Conservation (phyloP, 2,113 vertebrate genomes). For the Mesoclemmys tuberculata region DNA sequence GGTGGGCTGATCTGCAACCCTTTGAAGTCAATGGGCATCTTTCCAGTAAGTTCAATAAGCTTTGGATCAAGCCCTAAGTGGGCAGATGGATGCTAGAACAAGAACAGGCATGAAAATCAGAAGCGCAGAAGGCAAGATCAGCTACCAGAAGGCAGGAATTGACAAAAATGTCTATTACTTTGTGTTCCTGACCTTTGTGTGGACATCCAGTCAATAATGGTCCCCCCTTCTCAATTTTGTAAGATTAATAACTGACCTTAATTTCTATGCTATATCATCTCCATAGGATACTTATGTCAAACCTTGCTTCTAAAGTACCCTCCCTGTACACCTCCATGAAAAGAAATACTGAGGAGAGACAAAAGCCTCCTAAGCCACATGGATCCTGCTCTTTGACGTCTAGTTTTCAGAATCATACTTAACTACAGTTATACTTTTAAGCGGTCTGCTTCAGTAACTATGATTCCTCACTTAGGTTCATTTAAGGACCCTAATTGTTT, state of each 20-base stretch:
- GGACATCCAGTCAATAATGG: fast-evolving
- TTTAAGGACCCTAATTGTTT: conserved; percentile 75
- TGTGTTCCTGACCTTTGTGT: fast-evolving
- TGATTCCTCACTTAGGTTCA: conserved; percentile 74
- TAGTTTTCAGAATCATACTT: not conserved
- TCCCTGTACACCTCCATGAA: not conserved
- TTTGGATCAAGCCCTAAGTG: not conserved
- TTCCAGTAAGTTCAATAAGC: not conserved
- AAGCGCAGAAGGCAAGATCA: fast-evolving
- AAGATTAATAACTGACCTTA: not conserved
- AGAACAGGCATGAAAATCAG: fast-evolving
- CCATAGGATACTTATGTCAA: not conserved
- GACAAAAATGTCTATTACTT: not conserved
- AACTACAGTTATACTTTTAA: conserved; percentile 14
- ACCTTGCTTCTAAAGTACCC: not conserved
- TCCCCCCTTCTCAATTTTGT: not conserved
- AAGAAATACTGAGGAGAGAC: not conserved
- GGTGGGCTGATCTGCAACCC: not conserved
- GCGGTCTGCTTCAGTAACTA: conserved; percentile 43
- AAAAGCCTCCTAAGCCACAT: not conserved
- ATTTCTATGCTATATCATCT: not conserved
- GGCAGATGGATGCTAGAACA: fast-evolving
- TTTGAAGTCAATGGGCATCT: not conserved
- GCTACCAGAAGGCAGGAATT: fast-evolving
- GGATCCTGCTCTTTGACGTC: not conserved